A percentile compares a stretch with the other conserved stretches of the same genome.
These are phyloP conservation scores for Colaptes auratus DNA, from an alignment of 2,113 vertebrate species.

Conservation along the genomic window DNA sequence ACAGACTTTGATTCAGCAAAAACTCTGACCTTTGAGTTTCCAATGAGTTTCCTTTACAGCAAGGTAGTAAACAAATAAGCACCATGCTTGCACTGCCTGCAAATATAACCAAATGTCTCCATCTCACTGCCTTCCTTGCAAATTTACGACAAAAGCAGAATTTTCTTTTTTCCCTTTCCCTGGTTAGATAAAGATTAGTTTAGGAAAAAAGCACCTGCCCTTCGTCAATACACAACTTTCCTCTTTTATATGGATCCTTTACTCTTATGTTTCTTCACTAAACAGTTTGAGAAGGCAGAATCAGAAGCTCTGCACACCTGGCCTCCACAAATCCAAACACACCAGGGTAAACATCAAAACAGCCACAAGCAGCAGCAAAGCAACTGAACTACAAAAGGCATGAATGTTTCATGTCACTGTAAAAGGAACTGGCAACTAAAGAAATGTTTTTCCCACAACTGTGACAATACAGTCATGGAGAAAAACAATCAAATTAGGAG, in stretches of 20 bases:
- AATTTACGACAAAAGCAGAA: background rate
- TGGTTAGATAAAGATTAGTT: background rate
- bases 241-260: background rate
- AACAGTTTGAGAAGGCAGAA: background rate
- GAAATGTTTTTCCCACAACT: background rate
- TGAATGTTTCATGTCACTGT: background rate
- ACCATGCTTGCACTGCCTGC: background rate
- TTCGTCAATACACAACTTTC: background rate
- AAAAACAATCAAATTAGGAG: background rate
- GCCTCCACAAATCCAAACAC: background rate
- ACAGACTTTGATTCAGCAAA: background rate
- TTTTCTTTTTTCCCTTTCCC: background rate
- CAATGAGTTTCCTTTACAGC: background rate
- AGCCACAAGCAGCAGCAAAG: background rate
- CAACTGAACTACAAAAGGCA: background rate
- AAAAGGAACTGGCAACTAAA: background rate
- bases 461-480: background rate
- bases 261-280: background rate
- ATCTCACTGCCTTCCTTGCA: background rate
- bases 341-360: background rate
- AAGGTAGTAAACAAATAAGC: conserved; percentile 3
- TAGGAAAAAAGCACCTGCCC: background rate
- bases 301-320: background rate
- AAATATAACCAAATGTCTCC: accelerated
- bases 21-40: conserved; percentile 30